Evolutionary conservation across 2,888 invertebrate species (phyloP).

Genomic region (Aphodius granarius): DNA sequence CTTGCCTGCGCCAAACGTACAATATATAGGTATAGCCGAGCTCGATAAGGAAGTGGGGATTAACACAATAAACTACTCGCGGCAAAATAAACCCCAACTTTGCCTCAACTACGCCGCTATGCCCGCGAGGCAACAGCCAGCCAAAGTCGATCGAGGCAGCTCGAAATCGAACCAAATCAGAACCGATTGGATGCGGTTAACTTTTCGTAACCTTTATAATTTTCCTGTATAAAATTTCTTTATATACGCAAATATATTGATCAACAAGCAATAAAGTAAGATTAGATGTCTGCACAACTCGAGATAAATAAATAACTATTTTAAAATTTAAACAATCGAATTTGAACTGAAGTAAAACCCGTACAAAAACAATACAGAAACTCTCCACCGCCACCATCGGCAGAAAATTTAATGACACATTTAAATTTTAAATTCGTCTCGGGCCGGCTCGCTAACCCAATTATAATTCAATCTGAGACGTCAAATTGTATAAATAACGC

Average conservation of each 20-base stretch:
- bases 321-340: background rate
- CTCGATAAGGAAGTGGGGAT: background rate
- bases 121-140: background rate
- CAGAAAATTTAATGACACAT: slow-evolving; percentile 17
- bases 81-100: background rate
- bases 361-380: no score
- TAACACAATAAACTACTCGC: background rate
- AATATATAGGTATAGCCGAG: background rate
- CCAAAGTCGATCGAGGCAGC: background rate
- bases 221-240: no score
- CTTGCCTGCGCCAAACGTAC: background rate
- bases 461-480: slow-evolving; percentile 30
- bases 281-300: no score
- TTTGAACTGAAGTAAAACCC: background rate
- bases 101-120: background rate
- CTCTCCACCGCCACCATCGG: background rate
- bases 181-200: background rate
- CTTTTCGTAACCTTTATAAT: no score
- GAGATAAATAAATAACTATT: no score
- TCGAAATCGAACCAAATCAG: background rate
- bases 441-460: slow-evolving; percentile 18
- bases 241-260: no score
- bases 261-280: no score
- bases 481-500: slow-evolving; percentile 29
- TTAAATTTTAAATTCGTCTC: slow-evolving; percentile 23